Percentiles rank a stretch among this genome's conserved stretches.
Evolutionary conservation across 64 coral and sea anemone species (phyloP).

Genomic region (Montipora sp.): DNA sequence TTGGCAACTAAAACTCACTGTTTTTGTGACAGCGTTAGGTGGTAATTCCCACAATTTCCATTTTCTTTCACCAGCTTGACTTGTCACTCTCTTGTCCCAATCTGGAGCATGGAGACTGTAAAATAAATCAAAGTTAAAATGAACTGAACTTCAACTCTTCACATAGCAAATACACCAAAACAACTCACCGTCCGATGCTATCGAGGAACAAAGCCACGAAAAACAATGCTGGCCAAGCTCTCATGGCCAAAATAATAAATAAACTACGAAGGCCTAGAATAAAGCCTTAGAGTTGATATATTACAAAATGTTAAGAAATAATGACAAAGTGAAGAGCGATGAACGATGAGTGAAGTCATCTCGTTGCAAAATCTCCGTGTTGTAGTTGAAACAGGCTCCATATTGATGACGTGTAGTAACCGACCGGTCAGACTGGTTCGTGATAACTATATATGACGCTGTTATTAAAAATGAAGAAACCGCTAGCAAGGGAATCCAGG

Average conservation of each 20-base stretch:
- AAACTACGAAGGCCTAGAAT: not conserved
- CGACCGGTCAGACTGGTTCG: slow-evolving; percentile 74
- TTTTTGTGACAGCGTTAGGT: not conserved
- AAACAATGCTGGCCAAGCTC: slow-evolving; percentile 20
- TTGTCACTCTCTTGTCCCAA: not conserved
- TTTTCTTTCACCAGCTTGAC: not conserved
- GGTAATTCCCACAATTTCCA: not conserved
- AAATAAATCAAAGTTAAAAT: not conserved
- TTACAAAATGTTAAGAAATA: slow-evolving; percentile 51
- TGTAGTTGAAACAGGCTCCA: slow-evolving; percentile 50
- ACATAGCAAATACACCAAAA: not conserved
- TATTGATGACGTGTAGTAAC: slow-evolving; percentile 63
- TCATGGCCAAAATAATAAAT: not conserved
- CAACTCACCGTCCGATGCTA: slow-evolving; percentile 1
- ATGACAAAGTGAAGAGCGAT: not conserved
- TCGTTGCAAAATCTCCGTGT: slow-evolving; percentile 24
- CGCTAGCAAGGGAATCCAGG: not conserved
- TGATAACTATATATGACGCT: too few species aligned
- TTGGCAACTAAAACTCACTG: slow-evolving; percentile 21
- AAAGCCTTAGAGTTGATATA: not conserved
- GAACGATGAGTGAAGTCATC: not conserved
- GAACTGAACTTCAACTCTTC: not conserved
- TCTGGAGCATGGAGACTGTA: slow-evolving; percentile 18
- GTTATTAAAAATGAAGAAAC: too few species aligned
- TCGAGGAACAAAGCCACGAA: slow-evolving; percentile 26